Percentiles rank a stretch among this genome's conserved stretches.
Conservation (phyloP, 2,113 vertebrate species). For the Pomatostomus ruficeps region DNA sequence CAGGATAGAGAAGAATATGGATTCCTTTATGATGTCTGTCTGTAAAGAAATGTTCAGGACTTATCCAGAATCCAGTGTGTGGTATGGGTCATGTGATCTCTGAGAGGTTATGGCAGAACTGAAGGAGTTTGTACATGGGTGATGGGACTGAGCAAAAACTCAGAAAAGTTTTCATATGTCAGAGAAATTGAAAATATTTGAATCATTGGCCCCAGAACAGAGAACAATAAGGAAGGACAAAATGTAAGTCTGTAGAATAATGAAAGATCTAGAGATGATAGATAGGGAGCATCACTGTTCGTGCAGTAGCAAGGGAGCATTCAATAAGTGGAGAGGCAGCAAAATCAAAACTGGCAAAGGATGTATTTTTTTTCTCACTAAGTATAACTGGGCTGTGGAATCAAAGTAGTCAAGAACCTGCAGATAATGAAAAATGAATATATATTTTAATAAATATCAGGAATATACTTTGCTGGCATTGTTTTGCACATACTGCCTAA, state of each 20-base stretch:
- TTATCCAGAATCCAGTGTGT: not conserved
- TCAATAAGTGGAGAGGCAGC: not conserved
- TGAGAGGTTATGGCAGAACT: not conserved
- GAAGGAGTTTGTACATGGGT: not conserved
- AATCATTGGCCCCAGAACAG: not conserved
- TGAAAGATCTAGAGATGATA: not conserved
- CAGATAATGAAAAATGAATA: not conserved
- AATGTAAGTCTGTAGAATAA: not conserved
- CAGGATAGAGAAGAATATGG: not conserved
- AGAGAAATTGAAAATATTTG: not conserved
- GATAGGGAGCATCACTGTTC: not conserved
- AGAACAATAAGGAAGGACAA: not conserved
- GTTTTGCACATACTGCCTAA: not conserved
- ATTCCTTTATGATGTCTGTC: not conserved
- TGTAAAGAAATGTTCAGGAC: not conserved
- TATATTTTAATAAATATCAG: not conserved
- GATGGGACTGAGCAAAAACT: not conserved
- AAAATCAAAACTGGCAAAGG: not conserved
- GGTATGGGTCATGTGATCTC: fast-evolving
- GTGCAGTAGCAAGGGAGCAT: not conserved
- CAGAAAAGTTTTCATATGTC: not conserved
- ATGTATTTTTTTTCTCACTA: not conserved
- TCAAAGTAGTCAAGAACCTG: not conserved
- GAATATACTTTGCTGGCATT: not conserved
- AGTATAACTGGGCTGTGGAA: not conserved